Evolutionary conservation across 1,140 invertebrate genomes (phyloP).

Genomic region (Drosophila trapezifrons): DNA sequence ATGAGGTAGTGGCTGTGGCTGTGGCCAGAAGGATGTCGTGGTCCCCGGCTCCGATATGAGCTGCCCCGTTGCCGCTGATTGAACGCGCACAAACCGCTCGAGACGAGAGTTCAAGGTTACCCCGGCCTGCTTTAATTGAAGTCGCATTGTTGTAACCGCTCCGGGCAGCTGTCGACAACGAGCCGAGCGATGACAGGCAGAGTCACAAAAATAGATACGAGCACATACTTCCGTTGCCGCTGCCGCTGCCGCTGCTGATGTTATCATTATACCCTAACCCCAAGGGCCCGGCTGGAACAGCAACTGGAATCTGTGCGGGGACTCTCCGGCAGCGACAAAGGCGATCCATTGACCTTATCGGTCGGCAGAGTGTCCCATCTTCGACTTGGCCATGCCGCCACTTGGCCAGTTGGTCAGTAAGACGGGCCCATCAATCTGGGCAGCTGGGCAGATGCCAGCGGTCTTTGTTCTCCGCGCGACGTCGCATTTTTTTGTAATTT

Average conservation of each 20-base stretch:
- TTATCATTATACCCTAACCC: slow-evolving; percentile 58
- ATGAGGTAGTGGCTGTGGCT: background rate
- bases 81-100: slow-evolving; percentile 70
- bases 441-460: slow-evolving; percentile 70
- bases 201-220: slow-evolving; percentile 75
- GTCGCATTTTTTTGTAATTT: slow-evolving; percentile 79
- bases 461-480: slow-evolving; percentile 73
- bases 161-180: slow-evolving; percentile 58
- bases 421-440: slow-evolving; percentile 53
- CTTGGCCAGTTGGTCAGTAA: slow-evolving; percentile 76
- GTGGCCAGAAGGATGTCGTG: slow-evolving; percentile 38
- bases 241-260: background rate
- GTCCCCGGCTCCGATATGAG: slow-evolving; percentile 18
- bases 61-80: slow-evolving; percentile 66
- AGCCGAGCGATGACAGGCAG: slow-evolving; percentile 69
- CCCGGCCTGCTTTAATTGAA: slow-evolving; percentile 71
- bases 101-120: slow-evolving; percentile 73
- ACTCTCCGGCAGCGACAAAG: slow-evolving; percentile 5
- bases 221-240: slow-evolving; percentile 39
- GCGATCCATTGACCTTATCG: slow-evolving; percentile 35
- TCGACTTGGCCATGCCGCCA: slow-evolving; percentile 42
- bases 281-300: slow-evolving; percentile 29
- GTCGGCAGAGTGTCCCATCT: slow-evolving; percentile 42
- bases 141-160: slow-evolving; percentile 75
- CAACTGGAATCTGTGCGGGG: slow-evolving; percentile 19